These are phyloP conservation scores for Eilema caniola DNA, from an alignment of 2,888 invertebrate genomes.

Conservation along the genomic window DNA sequence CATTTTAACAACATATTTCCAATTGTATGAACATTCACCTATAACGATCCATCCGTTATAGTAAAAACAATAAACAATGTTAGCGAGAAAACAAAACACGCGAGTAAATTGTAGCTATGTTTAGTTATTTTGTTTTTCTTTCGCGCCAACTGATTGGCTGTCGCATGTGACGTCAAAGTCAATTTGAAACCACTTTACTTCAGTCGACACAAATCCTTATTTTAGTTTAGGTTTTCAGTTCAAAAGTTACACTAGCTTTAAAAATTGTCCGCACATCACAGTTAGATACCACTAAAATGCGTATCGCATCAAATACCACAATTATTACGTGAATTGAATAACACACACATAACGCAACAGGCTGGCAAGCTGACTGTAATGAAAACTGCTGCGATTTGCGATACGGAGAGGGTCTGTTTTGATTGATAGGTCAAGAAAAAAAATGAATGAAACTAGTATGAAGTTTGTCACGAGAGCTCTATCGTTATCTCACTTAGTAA, in stretches of 20 bases:
- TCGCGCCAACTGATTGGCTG: conserved; percentile 78
- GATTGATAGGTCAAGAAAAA: conserved; percentile 53
- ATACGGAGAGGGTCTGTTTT: conserved; percentile 58
- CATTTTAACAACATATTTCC: conserved; percentile 84
- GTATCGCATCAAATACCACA: conserved; percentile 49
- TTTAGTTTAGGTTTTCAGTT: conserved; percentile 43
- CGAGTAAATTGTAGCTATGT: conserved; percentile 30
- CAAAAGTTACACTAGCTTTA: conserved; percentile 48
- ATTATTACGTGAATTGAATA: conserved; percentile 37
- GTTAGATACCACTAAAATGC: conserved; percentile 49
- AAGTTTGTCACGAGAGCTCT: conserved; percentile 54
- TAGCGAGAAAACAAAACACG: conserved; percentile 68
- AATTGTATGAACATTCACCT: conserved; percentile 65
- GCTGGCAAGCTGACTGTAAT: conserved; percentile 57
- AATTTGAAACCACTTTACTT: conserved; percentile 78
- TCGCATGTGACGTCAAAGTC: conserved; percentile 80
- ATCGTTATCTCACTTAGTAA: conserved; percentile 42
- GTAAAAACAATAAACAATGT: conserved; percentile 57
- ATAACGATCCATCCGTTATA: conserved; percentile 70
- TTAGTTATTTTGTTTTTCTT: conserved; percentile 57
- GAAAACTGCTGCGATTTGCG: conserved; percentile 63
- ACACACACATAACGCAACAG: conserved; percentile 55
- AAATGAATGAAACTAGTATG: conserved; percentile 64
- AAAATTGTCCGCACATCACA: conserved; percentile 64
- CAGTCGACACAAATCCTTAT: conserved; percentile 66